These are phyloP conservation scores for Platysteira castanea DNA, from an alignment of 2,113 vertebrate species.

Conservation along the genomic window DNA sequence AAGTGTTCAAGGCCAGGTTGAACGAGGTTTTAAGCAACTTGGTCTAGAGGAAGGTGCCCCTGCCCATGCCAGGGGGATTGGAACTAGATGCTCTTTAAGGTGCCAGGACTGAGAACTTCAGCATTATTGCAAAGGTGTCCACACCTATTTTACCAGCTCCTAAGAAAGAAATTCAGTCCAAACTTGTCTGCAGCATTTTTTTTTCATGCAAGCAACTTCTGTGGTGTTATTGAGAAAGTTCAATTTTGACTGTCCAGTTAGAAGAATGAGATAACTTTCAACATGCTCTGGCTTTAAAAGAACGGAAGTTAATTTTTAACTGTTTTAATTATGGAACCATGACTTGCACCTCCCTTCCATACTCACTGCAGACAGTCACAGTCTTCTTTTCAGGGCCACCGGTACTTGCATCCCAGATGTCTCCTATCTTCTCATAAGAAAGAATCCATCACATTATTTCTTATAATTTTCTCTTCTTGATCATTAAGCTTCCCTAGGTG, in stretches of 20 bases:
- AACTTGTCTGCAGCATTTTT: not conserved
- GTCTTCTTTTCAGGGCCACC: not conserved
- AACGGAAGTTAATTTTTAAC: not conserved
- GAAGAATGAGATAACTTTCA: not conserved
- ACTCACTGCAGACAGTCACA: not conserved
- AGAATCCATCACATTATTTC: not conserved
- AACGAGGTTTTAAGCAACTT: not conserved
- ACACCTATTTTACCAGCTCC: not conserved
- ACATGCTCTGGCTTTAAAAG: not conserved
- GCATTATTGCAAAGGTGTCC: not conserved
- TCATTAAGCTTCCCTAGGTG: not conserved
- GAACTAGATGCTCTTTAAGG: not conserved
- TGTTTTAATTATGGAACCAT: not conserved
- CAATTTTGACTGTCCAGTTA: not conserved
- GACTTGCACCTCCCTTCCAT: not conserved
- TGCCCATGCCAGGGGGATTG: not conserved
- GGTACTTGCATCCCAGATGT: not conserved
- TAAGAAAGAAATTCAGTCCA: not conserved
- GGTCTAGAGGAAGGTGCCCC: not conserved
- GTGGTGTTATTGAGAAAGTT: not conserved
- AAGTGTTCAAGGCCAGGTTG: not conserved
- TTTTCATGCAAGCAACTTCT: not conserved
- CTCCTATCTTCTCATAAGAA: not conserved
- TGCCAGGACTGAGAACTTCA: not conserved
- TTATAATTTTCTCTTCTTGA: not conserved